Conservation (phyloP, 2,113 vertebrate species). For the Tyrannus savana region DNA sequence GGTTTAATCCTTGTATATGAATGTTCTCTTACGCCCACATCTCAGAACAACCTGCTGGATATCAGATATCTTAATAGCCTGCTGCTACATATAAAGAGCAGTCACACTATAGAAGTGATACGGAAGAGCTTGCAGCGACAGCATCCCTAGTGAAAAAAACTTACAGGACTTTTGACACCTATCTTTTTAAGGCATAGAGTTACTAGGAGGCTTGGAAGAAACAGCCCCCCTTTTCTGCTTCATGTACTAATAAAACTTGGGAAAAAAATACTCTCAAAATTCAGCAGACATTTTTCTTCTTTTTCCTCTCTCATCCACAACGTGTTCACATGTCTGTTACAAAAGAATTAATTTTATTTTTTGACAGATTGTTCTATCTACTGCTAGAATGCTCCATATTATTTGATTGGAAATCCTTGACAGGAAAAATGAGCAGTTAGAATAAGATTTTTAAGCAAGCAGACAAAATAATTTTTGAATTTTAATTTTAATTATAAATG, state of each 20-base stretch:
- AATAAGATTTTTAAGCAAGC: not conserved
- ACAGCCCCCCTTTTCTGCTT: not conserved
- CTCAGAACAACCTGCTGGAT: not conserved
- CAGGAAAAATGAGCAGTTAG: not conserved
- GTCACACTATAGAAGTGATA: not conserved
- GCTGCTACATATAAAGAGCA: not conserved
- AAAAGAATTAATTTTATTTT: not conserved
- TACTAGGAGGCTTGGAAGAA: not conserved
- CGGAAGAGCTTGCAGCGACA: not conserved
- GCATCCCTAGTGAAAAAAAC: not conserved
- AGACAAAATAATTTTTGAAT: not conserved
- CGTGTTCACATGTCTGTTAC: not conserved
- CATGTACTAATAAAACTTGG: not conserved
- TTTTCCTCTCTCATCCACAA: not conserved
- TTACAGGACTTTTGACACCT: not conserved
- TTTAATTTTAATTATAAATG: not conserved
- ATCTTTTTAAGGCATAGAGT: not conserved
- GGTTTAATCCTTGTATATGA: not conserved
- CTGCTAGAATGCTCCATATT: not conserved
- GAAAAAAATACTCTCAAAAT: not conserved
- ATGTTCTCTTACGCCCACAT: not conserved
- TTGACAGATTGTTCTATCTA: not conserved
- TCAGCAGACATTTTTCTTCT: not conserved
- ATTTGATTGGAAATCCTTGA: not conserved
- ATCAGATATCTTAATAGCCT: not conserved